phyloP scores from a whole-genome alignment of 1,140 invertebrate genomes.

The Calycopis cecrops region DNA sequence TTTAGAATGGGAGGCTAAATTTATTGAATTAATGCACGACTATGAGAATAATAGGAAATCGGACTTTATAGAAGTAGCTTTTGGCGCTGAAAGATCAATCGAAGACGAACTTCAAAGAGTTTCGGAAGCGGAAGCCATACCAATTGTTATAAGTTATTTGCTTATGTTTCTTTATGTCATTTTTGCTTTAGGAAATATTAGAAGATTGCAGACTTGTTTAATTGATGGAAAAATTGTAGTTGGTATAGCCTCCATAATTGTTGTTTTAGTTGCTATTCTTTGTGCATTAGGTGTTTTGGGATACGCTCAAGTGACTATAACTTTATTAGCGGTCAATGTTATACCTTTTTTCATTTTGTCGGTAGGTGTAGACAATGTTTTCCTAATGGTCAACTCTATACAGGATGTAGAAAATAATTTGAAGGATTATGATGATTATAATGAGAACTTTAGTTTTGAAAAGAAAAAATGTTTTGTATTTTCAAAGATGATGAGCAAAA shows the following conservation, averaged over 20 bases:
- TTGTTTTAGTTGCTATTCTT: constrained; percentile 87
- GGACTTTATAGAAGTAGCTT: constrained; percentile 84
- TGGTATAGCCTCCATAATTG: constrained; percentile 87
- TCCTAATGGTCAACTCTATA: constrained; percentile 87
- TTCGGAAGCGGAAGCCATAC: constrained; percentile 87
- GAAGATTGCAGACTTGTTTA: constrained; percentile 76
- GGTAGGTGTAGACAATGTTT: constrained; percentile 97
- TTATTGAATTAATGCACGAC: constrained; percentile 86
- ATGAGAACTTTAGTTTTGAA: constrained; percentile 73
- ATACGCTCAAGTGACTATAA: constrained; percentile 84
- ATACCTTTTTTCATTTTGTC: constrained; percentile 95
- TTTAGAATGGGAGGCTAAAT: constrained; percentile 87
- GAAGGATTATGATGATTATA: constrained; percentile 59
- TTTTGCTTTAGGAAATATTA: constrained; percentile 87
- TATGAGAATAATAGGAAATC: constrained; percentile 77
- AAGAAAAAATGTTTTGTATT: constrained; percentile 70
- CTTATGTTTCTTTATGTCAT: constrained; percentile 96
- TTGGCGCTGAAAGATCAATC: constrained; percentile 88
- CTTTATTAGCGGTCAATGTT: constrained; percentile 93
- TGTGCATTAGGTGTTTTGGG: constrained; percentile 91
- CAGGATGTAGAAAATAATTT: constrained; percentile 72
- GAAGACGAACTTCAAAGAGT: constrained; percentile 91
- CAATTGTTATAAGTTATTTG: constrained; percentile 90
- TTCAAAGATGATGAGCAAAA: constrained; percentile 83
- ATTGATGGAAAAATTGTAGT: constrained; percentile 89